Evolutionary conservation across 1,140 invertebrate species (phyloP).

Genomic region (Ganaspis sp.): DNA sequence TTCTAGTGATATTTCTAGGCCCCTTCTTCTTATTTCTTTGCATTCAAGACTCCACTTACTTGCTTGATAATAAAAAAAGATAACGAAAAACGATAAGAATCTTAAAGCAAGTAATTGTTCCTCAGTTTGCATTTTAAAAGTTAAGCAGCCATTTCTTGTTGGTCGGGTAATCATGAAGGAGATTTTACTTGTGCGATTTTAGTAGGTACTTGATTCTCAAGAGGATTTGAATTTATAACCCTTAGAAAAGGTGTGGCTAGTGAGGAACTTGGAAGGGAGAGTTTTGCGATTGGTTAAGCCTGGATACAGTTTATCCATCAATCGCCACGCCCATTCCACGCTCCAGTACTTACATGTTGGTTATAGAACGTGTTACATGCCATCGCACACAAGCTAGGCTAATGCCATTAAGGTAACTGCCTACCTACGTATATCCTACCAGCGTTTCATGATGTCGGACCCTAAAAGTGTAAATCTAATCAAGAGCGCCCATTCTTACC

Average conservation of each 20-base stretch:
- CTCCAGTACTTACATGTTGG: constrained; percentile 2
- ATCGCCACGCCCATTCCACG: constrained; percentile 6
- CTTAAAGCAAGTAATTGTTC: no score
- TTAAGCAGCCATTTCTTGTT: constrained; percentile 43
- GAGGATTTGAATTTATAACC: neutral
- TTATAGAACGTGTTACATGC: neutral
- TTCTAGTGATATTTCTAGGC: no score
- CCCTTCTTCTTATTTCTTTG: no score
- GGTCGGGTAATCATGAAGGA: neutral
- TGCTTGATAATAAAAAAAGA: no score
- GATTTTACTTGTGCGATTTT: no score
- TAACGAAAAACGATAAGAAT: no score
- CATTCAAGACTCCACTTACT: no score
- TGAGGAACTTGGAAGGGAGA: constrained; percentile 1
- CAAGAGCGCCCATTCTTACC: constrained; percentile 3
- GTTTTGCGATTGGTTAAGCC: neutral
- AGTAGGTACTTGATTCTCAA: neutral
- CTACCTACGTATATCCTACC: neutral
- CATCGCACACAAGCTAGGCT: constrained; percentile 9
- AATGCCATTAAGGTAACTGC: neutral
- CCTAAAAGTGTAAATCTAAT: neutral
- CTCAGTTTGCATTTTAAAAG: neutral
- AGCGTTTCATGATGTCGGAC: neutral
- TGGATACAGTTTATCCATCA: constrained; percentile 5
- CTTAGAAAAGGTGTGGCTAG: neutral